phyloP scores from a whole-genome alignment of 2,888 invertebrate species.

The Hirtodrosophila histrioides region DNA sequence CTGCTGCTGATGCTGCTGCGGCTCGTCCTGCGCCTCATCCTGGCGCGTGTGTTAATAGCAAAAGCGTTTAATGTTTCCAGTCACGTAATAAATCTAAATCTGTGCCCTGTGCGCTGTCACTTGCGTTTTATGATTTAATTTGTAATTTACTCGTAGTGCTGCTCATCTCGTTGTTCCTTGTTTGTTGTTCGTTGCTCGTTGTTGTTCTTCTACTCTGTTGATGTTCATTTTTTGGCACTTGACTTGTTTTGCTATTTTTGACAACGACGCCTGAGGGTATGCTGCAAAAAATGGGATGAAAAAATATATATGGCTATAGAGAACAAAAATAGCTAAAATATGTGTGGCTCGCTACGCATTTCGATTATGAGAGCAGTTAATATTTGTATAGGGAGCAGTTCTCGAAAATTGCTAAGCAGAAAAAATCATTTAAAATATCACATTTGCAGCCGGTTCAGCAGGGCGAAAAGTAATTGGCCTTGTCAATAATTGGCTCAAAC shows the following conservation, averaged over 20 bases:
- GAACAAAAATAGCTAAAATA: slow-evolving; percentile 27
- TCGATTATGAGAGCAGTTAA: slow-evolving; percentile 72
- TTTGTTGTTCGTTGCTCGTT: not conserved
- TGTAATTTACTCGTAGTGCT: slow-evolving; percentile 74
- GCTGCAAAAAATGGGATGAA: slow-evolving; percentile 19
- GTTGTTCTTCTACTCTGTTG: slow-evolving; percentile 2
- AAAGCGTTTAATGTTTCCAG: slow-evolving; percentile 78
- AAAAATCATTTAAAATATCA: too few relatives aligned
- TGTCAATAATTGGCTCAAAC: too few relatives aligned
- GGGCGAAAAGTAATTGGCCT: too few relatives aligned
- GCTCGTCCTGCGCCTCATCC: not conserved
- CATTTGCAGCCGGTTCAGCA: too few relatives aligned
- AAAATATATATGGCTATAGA: not conserved
- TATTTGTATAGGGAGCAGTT: slow-evolving; percentile 68
- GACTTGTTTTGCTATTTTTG: slow-evolving; percentile 71
- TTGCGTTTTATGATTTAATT: slow-evolving; percentile 80
- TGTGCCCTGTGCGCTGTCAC: slow-evolving; percentile 79
- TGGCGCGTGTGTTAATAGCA: slow-evolving; percentile 75
- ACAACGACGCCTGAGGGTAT: slow-evolving; percentile 69
- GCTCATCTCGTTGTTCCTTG: not conserved
- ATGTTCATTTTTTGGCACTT: slow-evolving; percentile 62
- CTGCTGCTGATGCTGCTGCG: not conserved
- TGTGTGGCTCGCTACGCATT: slow-evolving; percentile 55
- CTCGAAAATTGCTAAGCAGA: slow-evolving; percentile 14
- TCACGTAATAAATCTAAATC: slow-evolving; percentile 79